Base-by-base conservation (phyloP, 2,797 vertebrate genomes). In the Pantherophis alleghaniensis region DNA sequence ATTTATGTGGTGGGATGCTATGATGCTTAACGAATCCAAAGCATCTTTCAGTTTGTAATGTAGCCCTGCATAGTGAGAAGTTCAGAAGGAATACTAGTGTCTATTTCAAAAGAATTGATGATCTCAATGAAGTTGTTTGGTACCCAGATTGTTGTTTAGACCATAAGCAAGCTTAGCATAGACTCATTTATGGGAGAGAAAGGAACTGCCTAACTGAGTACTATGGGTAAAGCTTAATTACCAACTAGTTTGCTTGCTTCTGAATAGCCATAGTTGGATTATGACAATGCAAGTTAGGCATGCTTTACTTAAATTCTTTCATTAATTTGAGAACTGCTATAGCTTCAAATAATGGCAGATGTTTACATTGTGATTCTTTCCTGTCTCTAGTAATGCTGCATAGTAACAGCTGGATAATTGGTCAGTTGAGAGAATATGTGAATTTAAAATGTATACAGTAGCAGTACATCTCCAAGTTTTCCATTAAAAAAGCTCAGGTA, bases 331-430 rank as follows among this genome's bases (percentile, higher is more conserved):
- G 14, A 11, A 32, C 24, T 61, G 20, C 10, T 32, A 20, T 37
- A 79, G 13, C 5, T 18, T 92, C n/a, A 51, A 53, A 22, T 26
- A 60, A 28, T 56, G 14, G 37, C 69, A 86, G 51, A 47, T 60
- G n/a, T 37, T 92, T 79, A 63, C 16, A 16, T 42, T 93, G 92
- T 93, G 37, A 87, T 28, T 86, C 88, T 86, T 91, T 88, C 12
- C 37, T 89, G 79, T 24, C 12, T 89, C 56, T 94, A 51, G n/a
- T 92, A 95, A 51, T 51, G 89, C 14, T 22, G 91, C 83, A 53
- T 37, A 57, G 24, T 92, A 59, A 60, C 37, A 91, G 42, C 79
- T 32, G 53, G 55, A 42, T 93, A 90, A 5, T 13, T 90, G 42
- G n/a, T 63, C 88, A 61, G 5, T 63, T 57, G 37, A 59, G 57